These are phyloP conservation scores for Halichondria panicea DNA, from an alignment of 37 sponge, comb jelly and placozoan genomes.

Conservation along the genomic window DNA sequence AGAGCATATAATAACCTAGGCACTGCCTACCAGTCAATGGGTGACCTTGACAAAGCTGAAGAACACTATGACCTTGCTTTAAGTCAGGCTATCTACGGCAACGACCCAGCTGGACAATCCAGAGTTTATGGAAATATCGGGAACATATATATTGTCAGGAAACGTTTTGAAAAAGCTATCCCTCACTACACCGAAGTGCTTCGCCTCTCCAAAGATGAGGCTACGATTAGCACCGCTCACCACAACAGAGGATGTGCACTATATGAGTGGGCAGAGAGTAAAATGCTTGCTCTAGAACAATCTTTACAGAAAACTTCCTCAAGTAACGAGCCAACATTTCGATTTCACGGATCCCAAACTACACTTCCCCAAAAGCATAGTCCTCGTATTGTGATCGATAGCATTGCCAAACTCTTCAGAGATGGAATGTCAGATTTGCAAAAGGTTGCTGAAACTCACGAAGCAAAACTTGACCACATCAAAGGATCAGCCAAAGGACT, in stretches of 20 bases:
- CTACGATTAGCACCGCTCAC: conserved; percentile 26
- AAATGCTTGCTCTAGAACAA: background rate
- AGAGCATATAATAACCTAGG: conserved; percentile 61
- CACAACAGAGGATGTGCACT: conserved; percentile 66
- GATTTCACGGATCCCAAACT: background rate
- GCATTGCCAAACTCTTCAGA: conserved; percentile 4
- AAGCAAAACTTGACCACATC: conserved; percentile 23
- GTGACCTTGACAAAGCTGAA: conserved; percentile 25
- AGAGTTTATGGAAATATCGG: conserved; percentile 54
- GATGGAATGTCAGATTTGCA: conserved; percentile 16
- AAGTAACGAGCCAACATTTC: background rate
- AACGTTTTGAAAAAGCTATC: conserved; percentile 30
- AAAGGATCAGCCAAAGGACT: conserved; percentile 44
- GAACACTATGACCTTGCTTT: conserved; percentile 51
- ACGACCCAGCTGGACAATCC: conserved; percentile 51
- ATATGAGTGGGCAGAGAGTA: conserved; percentile 33
- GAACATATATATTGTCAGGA: conserved; percentile 42
- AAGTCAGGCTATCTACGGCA: conserved; percentile 44
- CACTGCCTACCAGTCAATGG: conserved; percentile 50
- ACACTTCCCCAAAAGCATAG: background rate
- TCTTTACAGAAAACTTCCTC: background rate
- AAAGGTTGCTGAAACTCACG: conserved; percentile 30
- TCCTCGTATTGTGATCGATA: background rate
- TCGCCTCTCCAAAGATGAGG: conserved; percentile 30
- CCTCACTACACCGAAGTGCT: conserved; percentile 58